Evolutionary conservation across 2,888 invertebrate genomes (phyloP).

Genomic region (Protophormia terraenovae): DNA sequence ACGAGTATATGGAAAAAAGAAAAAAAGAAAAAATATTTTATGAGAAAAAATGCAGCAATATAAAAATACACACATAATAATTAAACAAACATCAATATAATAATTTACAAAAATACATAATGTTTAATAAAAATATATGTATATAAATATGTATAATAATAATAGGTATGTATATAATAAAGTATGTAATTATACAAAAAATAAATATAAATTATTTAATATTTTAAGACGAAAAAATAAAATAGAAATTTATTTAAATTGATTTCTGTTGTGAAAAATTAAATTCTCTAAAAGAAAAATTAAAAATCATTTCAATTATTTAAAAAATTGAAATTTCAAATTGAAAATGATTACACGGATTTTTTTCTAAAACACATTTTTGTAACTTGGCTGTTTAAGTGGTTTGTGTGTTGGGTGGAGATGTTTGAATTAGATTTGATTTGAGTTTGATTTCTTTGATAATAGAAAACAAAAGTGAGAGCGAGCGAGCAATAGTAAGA

Average conservation of each 20-base stretch:
- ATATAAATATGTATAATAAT: conserved; percentile 16
- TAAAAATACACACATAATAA: conserved; percentile 68
- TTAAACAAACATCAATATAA: conserved; percentile 64
- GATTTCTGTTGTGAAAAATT: no score
- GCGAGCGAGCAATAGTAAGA: conserved; percentile 33
- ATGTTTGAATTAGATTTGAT: not conserved
- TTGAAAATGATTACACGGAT: not conserved
- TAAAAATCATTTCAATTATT: no score
- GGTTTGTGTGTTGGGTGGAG: not conserved
- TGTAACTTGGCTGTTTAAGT: not conserved
- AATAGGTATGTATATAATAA: conserved; percentile 10
- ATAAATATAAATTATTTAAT: conserved; percentile 20
- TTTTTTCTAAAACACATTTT: not conserved
- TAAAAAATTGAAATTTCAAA: no score
- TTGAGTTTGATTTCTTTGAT: no score
- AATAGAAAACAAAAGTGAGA: conserved; percentile 9
- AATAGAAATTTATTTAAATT: no score
- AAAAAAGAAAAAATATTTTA: conserved; percentile 79
- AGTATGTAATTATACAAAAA: conserved; percentile 1
- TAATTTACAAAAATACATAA: conserved; percentile 66
- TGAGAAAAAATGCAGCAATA: conserved; percentile 80
- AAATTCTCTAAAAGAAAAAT: no score
- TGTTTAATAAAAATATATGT: conserved; percentile 47
- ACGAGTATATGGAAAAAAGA: conserved; percentile 78
- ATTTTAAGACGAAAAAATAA: no score